A percentile compares a stretch with the other conserved stretches of the same genome.
Evolutionary conservation across 1,140 invertebrate genomes (phyloP).

Genomic region (Galendromus occidentalis): DNA sequence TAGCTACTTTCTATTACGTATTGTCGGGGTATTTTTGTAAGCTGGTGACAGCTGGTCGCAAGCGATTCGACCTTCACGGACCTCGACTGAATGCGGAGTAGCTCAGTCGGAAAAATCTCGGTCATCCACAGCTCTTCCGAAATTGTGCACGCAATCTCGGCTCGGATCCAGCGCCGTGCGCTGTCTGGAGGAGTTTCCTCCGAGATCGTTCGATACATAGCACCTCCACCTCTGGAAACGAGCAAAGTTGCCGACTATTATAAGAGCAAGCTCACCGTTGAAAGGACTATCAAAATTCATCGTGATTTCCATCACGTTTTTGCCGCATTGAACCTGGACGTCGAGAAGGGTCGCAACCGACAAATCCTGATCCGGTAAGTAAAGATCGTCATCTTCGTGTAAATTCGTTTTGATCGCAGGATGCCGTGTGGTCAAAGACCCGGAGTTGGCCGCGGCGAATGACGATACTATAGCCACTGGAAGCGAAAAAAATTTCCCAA

Average conservation of each 20-base stretch:
- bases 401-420: background rate
- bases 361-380: background rate
- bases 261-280: background rate
- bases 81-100: no score
- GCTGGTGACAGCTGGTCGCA: no score
- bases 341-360: background rate
- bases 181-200: background rate
- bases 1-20: no score
- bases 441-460: background rate
- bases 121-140: background rate
- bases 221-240: background rate
- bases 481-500: background rate
- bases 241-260: background rate
- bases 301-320: background rate
- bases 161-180: background rate
- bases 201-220: background rate
- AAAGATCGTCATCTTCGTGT: background rate
- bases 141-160: background rate
- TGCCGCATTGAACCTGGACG: background rate
- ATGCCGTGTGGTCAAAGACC: background rate
- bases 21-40: no score
- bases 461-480: conserved; percentile 2
- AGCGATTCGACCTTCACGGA: no score
- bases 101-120: background rate
- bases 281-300: conserved; percentile 2